Evolutionary conservation across 1,140 invertebrate species (phyloP), one percentile per base, ranked within the genome.

Genomic region (Grapholita molesta): DNA sequence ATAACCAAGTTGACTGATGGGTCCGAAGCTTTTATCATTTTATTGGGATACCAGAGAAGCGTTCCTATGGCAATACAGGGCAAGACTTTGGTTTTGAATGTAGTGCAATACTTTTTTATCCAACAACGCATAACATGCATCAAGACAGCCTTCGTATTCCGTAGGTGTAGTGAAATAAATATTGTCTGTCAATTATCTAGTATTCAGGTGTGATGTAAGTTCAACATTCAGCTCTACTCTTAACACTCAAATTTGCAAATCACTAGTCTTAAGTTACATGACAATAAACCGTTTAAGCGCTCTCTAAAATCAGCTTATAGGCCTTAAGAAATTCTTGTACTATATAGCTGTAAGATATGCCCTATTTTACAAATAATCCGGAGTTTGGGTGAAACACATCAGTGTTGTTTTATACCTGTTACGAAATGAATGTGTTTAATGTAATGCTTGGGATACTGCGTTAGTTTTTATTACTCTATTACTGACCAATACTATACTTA

Each of bases 361-460:
- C 71, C 68, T 66, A 66, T 32, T 53, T 35, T 69, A 42, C 61
- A 55, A 83, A 83, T 84, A 82, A 83, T 85, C 78, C 81, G 80
- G 83, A 82, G 81, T 85, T 85, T 75, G 61, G 76, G 77, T 66
- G 78, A 77, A 70, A 73, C 48, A 28, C 64, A 65, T 61, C 55
- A 30, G 55, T 61, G 24, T 55, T 24, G 21, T 61, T 66, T 61
- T 64, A 65, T 73, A 57, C 67, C 66, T 70, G 66, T 73, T 67
- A 38, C 66, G 64, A 23, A 55, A 38, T 68, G 64, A 23, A 55
- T 61, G 23, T 67, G 64, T 52, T 30, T 35, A 42, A 38, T 66
- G 24, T 7, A 23, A 55, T 53, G 55, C 68, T 67, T 32, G 23
- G 28, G 35, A 38, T 38, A 12, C 35, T 15, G 15, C 38, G n/a